Percentiles rank a stretch among this genome's conserved stretches.
phyloP scores from a whole-genome alignment of 2,113 vertebrate genomes.

The Coracopsis vasa region DNA sequence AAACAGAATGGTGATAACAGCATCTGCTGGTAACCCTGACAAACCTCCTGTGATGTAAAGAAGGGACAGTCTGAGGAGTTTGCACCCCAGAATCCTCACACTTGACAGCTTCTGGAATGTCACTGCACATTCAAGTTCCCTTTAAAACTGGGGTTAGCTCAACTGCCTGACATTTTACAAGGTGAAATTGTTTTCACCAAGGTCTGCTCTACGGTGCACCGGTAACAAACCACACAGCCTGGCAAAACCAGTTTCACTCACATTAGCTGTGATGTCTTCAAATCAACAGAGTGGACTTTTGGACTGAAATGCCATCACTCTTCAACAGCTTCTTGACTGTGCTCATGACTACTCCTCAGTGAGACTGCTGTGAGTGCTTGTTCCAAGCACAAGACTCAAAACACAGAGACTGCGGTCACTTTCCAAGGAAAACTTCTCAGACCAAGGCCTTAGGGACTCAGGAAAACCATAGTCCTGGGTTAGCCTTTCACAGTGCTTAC shows the following conservation, averaged over 20 bases:
- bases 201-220: too few species aligned
- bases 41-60: not conserved
- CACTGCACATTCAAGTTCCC: not conserved
- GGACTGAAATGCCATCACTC: not conserved
- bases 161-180: not conserved
- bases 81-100: not conserved
- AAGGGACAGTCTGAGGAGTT: not conserved
- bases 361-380: not conserved
- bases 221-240: not conserved
- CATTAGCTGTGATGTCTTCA: not conserved
- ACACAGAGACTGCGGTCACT: not conserved
- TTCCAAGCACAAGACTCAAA: not conserved
- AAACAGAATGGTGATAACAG: not conserved
- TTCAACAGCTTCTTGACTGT: not conserved
- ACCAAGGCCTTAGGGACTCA: not conserved
- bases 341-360: not conserved
- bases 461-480: not conserved
- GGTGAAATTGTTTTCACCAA: too few species aligned
- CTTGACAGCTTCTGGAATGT: not conserved
- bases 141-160: not conserved
- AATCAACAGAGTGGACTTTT: not conserved
- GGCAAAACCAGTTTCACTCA: not conserved
- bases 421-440: not conserved
- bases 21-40: not conserved
- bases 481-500: not conserved